phyloP scores from a whole-genome alignment of 2,113 vertebrate genomes.

The Sylvia atricapilla region DNA sequence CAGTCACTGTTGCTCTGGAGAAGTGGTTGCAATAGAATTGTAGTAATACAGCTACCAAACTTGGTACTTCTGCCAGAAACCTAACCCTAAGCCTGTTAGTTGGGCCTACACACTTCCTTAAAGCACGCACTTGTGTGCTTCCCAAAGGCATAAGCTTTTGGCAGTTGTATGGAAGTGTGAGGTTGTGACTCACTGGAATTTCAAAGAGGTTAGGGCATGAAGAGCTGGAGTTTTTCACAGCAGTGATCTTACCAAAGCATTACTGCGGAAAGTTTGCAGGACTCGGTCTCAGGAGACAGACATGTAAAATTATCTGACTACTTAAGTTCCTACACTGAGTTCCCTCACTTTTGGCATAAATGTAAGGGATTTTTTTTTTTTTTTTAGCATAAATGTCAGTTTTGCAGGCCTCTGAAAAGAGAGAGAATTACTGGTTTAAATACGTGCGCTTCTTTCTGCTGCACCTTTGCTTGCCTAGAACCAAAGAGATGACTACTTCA shows the following conservation, averaged over 20 bases:
- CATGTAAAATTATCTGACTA: background rate
- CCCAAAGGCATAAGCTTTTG: constrained; percentile 8
- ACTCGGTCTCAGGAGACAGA: background rate
- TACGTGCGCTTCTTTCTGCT: background rate
- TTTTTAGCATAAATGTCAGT: background rate
- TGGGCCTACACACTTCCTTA: background rate
- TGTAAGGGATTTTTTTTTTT: background rate
- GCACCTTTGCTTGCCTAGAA: background rate
- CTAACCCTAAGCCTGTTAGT: background rate
- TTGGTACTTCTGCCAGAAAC: background rate
- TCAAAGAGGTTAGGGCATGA: background rate
- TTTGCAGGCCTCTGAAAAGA: background rate
- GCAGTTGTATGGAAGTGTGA: background rate
- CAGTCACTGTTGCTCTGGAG: background rate
- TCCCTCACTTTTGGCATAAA: background rate
- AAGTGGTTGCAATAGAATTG: background rate
- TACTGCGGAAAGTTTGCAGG: background rate
- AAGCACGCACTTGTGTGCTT: background rate
- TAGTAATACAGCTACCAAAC: background rate
- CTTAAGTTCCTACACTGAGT: background rate
- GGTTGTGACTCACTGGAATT: background rate
- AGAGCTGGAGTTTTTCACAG: background rate
- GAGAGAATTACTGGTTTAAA: background rate
- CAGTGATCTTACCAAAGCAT: background rate
- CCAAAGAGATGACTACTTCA: background rate